A percentile compares a stretch with the other conserved stretches of the same genome.
Conservation (phyloP, 2,113 vertebrate genomes). For the Reinhardtius hippoglossoides region DNA sequence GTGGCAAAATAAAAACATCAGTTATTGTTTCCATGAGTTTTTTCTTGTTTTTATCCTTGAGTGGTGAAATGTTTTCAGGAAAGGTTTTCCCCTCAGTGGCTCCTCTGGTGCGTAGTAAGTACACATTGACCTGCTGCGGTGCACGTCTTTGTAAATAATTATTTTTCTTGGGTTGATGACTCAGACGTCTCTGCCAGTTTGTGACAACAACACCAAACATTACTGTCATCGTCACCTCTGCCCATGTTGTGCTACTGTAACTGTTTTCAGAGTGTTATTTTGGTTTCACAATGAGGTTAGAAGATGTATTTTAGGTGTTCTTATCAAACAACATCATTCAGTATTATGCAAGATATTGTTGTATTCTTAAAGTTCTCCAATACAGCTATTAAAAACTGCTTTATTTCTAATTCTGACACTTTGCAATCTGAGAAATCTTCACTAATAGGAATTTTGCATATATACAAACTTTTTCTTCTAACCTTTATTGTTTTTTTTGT, state of each 20-base stretch:
- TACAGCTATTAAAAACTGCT: no score
- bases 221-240: constrained; percentile 16
- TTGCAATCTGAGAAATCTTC: neutral
- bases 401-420: neutral
- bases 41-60: neutral
- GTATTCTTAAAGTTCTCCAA: no score
- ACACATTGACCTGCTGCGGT: constrained; percentile 39
- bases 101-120: constrained; percentile 20
- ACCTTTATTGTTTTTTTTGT: neutral
- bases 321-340: neutral
- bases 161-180: constrained; percentile 60
- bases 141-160: constrained; percentile 60
- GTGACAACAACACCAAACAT: constrained; percentile 47
- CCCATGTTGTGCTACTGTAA: constrained; percentile 6
- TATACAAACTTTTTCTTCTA: neutral
- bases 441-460: neutral
- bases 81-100: constrained; percentile 31
- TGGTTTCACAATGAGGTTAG: neutral
- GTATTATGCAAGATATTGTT: neutral
- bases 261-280: constrained; percentile 17
- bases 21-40: constrained; percentile 8
- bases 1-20: constrained; percentile 24
- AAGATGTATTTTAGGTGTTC: neutral
- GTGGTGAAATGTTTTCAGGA: neutral
- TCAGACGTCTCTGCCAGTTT: constrained; percentile 28